Percentiles rank a stretch among this genome's conserved stretches.
Conservation (phyloP, 2,113 vertebrate species). For the Strix uralensis region DNA sequence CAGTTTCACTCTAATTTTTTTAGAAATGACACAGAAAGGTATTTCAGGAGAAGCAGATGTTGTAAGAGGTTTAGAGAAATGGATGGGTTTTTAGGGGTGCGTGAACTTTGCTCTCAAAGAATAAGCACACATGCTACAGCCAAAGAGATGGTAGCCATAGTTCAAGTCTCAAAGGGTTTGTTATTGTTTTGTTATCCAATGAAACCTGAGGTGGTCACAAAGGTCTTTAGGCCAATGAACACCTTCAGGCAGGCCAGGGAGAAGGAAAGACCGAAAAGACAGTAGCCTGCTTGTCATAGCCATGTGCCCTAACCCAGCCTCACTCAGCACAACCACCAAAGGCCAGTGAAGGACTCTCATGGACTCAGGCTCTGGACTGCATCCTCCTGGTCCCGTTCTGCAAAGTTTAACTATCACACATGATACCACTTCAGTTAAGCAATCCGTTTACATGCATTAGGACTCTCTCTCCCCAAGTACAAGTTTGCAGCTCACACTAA, state of each 20-base stretch:
- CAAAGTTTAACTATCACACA: not conserved
- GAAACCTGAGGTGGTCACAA: not conserved
- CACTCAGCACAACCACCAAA: not conserved
- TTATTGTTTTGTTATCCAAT: not conserved
- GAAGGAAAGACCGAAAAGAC: not conserved
- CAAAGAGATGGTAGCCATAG: not conserved
- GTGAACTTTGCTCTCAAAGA: not conserved
- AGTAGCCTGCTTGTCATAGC: fast-evolving
- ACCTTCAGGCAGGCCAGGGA: not conserved
- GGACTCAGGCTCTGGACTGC: not conserved
- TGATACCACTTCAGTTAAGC: not conserved
- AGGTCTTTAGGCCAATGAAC: not conserved
- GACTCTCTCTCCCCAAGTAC: not conserved
- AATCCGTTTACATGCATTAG: fast-evolving
- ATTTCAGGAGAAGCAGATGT: not conserved
- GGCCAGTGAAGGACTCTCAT: not conserved
- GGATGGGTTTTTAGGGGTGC: not conserved
- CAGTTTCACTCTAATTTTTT: not conserved
- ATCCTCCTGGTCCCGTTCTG: not conserved
- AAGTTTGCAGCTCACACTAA: not conserved
- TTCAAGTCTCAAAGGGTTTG: not conserved
- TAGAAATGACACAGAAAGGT: not conserved
- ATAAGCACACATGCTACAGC: not conserved
- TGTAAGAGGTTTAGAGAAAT: not conserved
- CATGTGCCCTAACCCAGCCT: too few species aligned